Base-by-base conservation (phyloP, 2,888 invertebrate genomes). In the Pilophorus perplexus region DNA sequence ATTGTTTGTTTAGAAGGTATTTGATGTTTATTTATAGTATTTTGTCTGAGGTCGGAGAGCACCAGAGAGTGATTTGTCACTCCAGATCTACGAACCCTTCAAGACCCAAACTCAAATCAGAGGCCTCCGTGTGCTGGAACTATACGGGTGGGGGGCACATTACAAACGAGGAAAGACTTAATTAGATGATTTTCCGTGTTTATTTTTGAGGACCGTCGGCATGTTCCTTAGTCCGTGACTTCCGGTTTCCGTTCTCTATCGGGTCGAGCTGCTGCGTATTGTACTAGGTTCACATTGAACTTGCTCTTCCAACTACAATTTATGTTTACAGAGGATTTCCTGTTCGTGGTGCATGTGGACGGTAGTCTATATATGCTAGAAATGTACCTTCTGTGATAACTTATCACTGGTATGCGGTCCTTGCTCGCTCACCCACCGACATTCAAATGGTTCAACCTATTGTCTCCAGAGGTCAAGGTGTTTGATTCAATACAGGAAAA, bases 241-340 rank as follows among this genome's bases (percentile, higher is more conserved):
- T 62, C 62, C 62, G 23, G 62, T 62, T 62, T 62, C 62, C 62
- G 62, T 33, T 16, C 62, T 18, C 48, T 62, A n/a, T 40, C 27
- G 42, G 59, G 44, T 46, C 44, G 20, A 22, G 18, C 48, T 20
- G 18, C 25, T 23, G 23, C n/a, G 59, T 44, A 27, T 22, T 27
- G 46, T 12, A 3, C 16, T 62, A 62, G 62, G 62, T 14, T 48
- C 18, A 62, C 62, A 46, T 28, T 28, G 62, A 48, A 62, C 62
- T 28, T 59, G 38, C n/a, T n/a, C n/a, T n/a, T n/a, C n/a, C n/a
- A n/a, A n/a, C n/a, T n/a, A n/a, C n/a, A n/a, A n/a, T n/a, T n/a
- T n/a, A n/a, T n/a, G n/a, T n/a, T n/a, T n/a, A n/a, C n/a, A n/a
- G n/a, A n/a, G n/a, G n/a, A n/a, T n/a, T n/a, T n/a, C n/a, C n/a